Base-by-base conservation (phyloP, 2,888 invertebrate species). In the Synanthedon tipuliformis region DNA sequence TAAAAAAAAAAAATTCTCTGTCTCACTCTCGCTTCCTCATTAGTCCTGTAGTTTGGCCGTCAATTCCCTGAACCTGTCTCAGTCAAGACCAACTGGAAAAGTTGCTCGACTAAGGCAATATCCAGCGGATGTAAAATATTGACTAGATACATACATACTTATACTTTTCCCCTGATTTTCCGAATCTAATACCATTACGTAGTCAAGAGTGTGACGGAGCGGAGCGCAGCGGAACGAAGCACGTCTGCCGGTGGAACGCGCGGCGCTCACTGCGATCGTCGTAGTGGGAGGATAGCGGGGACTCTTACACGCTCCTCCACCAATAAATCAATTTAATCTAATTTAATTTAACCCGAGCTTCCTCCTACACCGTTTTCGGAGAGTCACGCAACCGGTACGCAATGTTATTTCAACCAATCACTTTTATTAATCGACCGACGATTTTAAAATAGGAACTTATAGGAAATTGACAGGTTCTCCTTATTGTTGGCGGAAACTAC, bases 321-420 rank as follows among this genome's bases (percentile, higher is more conserved):
- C 76, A 76, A 81, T 84, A 86, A 86, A 86, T 86, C 86, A 87
- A 86, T 86, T 87, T 83, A 80, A 83, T 85, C 79, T 86, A 84
- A 86, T 85, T 84, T 83, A 84, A 84, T 86, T 86, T 80, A 68
- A 75, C 71, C 71, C 75, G 72, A 69, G 75, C 75, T 80, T 83
- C 82, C 80, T 81, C 68, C 71, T 49, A 64, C 57, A 61, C 60
- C n/a, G 60, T 61, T 69, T 71, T 65, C 61, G 71, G 60, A 56
- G 52, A 73, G 79, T 82, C 86, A 84, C 81, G 85, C 83, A 71
- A 84, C 58, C 60, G 54, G 61, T 54, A 54, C 56, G 54, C 56
- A 64, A 61, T 63, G 61, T 58, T 63, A 63, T 65, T 63, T 59
- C 60, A 53, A 60, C 58, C 60, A 61, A 67, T 65, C 63, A 63